Percentiles rank a stretch among this genome's conserved stretches.
Conservation (phyloP, 2,888 invertebrate genomes). For the Drosophila emarginata region DNA sequence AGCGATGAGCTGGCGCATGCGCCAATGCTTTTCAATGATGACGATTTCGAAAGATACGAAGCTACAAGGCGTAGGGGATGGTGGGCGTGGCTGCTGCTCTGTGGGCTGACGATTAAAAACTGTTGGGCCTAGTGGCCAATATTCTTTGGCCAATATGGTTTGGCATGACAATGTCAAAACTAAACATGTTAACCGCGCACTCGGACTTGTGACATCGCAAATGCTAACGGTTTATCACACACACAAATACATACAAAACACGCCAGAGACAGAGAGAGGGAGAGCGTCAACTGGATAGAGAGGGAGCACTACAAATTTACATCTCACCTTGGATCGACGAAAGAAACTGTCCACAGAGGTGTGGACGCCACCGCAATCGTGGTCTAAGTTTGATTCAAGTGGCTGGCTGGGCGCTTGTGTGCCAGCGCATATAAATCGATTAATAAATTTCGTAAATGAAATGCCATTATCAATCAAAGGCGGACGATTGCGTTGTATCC, state of each 20-base stretch:
- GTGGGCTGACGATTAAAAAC: conserved; percentile 11
- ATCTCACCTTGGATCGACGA: conserved; percentile 64
- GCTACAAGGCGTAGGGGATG: neutral
- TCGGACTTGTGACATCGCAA: conserved; percentile 53
- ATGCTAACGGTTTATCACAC: conserved; percentile 61
- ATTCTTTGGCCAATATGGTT: conserved; percentile 57
- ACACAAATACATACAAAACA: neutral
- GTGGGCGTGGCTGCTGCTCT: no score
- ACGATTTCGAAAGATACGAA: conserved; percentile 42
- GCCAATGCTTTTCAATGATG: conserved; percentile 42
- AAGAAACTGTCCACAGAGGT: conserved; percentile 19
- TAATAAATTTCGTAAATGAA: conserved; percentile 75
- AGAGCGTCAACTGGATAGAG: neutral
- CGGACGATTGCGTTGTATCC: conserved; percentile 7
- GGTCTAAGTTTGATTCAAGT: conserved; percentile 9
- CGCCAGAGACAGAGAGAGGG: neutral
- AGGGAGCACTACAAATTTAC: conserved; percentile 50
- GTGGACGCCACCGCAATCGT: conserved; percentile 7
- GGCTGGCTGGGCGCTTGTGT: conserved; percentile 39
- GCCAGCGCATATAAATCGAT: conserved; percentile 75
- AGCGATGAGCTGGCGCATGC: conserved; percentile 57
- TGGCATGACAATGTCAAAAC: conserved; percentile 74
- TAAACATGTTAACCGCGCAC: conserved; percentile 60
- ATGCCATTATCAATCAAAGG: conserved; percentile 57
- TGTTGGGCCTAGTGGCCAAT: conserved; percentile 46